A percentile compares a stretch with the other conserved stretches of the same genome.
phyloP scores from a whole-genome alignment of 2,113 vertebrate species.

The Lampris incognitus region DNA sequence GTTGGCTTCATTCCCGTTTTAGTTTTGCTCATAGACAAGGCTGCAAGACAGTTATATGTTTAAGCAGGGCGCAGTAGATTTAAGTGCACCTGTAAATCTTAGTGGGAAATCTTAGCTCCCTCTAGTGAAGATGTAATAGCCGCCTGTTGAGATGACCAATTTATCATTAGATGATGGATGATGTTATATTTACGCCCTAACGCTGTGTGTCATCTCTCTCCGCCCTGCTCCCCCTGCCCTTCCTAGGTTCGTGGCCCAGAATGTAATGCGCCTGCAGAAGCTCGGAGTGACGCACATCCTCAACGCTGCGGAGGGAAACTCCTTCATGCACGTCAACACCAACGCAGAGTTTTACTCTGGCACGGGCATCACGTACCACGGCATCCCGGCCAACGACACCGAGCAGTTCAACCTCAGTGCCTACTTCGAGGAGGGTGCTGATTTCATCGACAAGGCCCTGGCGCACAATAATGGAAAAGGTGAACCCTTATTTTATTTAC shows the following conservation, averaged over 20 bases:
- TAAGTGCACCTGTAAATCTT: no score
- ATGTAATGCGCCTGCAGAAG: conserved; percentile 89
- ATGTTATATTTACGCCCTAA: not conserved
- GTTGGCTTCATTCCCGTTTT: no score
- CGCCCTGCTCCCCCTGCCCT: conserved; percentile 25
- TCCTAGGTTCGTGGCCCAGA: conserved; percentile 93
- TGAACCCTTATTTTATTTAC: conserved; percentile 30
- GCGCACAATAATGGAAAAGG: conserved; percentile 93
- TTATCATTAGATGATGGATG: no score
- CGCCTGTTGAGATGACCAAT: no score
- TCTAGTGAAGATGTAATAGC: not conserved
- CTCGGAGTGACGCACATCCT: conserved; percentile 95
- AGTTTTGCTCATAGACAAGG: no score
- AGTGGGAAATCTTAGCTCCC: no score
- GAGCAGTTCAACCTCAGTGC: conserved; percentile 93
- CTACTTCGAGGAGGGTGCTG: conserved; percentile 95
- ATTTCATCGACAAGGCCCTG: conserved; percentile 95
- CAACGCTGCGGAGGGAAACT: conserved; percentile 95
- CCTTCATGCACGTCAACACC: conserved; percentile 99
- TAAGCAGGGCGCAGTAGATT: no score
- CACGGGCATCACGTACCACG: conserved; percentile 93
- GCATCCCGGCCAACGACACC: conserved; percentile 94
- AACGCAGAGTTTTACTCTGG: conserved; percentile 93
- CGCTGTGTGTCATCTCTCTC: not conserved
- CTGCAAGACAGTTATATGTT: no score